phyloP scores from a whole-genome alignment of 2,113 vertebrate genomes.

The Dipodomys spectabilis region DNA sequence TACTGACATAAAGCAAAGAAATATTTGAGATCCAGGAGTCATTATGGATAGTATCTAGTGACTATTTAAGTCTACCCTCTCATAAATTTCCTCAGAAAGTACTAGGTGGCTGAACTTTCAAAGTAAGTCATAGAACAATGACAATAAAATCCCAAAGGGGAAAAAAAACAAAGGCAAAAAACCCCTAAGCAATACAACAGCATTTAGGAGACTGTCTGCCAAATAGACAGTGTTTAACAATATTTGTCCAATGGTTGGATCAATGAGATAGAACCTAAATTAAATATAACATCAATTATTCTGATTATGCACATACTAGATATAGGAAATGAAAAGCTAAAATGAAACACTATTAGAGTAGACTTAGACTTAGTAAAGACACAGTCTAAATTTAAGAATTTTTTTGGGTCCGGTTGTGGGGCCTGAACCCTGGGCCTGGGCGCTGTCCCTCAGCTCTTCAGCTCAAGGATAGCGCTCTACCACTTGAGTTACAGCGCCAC shows the following conservation, averaged over 20 bases:
- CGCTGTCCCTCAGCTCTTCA: no score
- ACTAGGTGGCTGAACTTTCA: not conserved
- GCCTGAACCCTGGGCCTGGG: no score
- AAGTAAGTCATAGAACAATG: slow-evolving; percentile 25
- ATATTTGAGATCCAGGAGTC: not conserved
- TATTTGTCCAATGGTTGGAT: not conserved
- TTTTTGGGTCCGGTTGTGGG: no score
- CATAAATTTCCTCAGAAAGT: slow-evolving; percentile 10
- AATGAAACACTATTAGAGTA: not conserved
- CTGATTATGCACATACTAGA: not conserved
- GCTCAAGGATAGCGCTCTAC: no score
- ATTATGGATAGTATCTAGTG: not conserved
- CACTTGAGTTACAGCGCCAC: no score
- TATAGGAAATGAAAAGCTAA: not conserved
- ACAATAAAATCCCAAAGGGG: not conserved
- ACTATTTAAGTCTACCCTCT: not conserved
- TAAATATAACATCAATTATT: not conserved
- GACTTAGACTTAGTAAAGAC: slow-evolving; percentile 1
- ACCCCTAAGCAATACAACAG: not conserved
- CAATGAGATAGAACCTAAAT: not conserved
- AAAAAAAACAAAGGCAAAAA: not conserved
- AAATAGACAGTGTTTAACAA: not conserved
- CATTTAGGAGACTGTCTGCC: not conserved
- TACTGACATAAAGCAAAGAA: not conserved
- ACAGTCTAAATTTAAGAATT: not conserved